Evolutionary conservation across 2,797 vertebrate genomes (phyloP).

Genomic region (Urocyon cinereoargenteus): DNA sequence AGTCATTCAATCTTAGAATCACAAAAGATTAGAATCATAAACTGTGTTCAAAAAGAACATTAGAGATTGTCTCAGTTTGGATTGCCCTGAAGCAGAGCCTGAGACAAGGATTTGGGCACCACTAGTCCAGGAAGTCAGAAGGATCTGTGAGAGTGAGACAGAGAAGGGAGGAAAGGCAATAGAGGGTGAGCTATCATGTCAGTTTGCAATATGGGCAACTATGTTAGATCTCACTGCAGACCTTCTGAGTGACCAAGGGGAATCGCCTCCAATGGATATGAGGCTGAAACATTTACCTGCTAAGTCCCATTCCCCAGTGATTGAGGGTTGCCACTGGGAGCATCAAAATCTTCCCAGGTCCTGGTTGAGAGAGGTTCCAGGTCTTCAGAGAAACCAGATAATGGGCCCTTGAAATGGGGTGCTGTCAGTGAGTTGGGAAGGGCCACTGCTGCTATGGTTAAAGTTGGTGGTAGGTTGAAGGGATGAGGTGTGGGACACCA

Average conservation of each 20-base stretch:
- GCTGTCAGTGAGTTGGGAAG: background rate
- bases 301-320: background rate
- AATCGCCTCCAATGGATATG: background rate
- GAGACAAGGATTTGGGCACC: background rate
- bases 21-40: background rate
- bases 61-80: background rate
- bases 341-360: background rate
- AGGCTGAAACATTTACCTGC: background rate
- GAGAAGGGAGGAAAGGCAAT: background rate
- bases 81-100: background rate
- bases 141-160: background rate
- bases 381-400: background rate
- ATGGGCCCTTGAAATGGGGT: background rate
- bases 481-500: background rate
- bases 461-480: background rate
- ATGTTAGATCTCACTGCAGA: background rate
- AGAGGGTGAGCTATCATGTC: background rate
- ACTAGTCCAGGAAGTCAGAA: background rate
- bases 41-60: background rate
- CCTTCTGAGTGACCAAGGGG: background rate
- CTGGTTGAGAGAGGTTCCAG: background rate
- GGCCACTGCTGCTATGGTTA: background rate
- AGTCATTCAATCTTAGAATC: background rate
- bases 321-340: background rate
- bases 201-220: background rate